Conservation (phyloP, 2,113 vertebrate species). For the Varanus salvator region DNA sequence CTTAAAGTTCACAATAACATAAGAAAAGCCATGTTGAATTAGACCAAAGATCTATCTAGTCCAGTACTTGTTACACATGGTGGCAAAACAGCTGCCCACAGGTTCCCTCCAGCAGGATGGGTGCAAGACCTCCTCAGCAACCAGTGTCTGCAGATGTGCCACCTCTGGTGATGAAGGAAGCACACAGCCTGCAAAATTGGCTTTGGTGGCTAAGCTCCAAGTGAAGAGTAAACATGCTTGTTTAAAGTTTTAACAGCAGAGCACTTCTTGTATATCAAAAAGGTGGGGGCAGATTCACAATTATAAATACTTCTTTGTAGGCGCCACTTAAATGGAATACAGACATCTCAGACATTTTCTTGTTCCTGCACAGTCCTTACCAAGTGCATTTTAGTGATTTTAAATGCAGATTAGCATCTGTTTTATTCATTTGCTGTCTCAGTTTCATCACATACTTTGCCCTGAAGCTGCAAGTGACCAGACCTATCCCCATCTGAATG, state of each 20-base stretch:
- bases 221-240: conserved; percentile 5
- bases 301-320: conserved; percentile 7
- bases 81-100: too few relatives aligned
- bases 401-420: conserved; percentile 29
- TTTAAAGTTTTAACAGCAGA: background rate
- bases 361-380: background rate
- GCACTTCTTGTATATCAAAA: background rate
- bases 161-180: too few relatives aligned
- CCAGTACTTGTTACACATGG: too few relatives aligned
- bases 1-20: background rate
- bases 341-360: background rate
- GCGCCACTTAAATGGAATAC: background rate
- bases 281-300: background rate
- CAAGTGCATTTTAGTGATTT: conserved; percentile 4
- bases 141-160: too few relatives aligned
- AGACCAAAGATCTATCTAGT: too few relatives aligned
- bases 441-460: conserved; percentile 19
- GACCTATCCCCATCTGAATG: background rate
- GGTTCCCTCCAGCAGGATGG: too few relatives aligned
- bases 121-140: too few relatives aligned
- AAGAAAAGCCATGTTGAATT: too few relatives aligned
- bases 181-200: background rate
- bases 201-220: background rate
- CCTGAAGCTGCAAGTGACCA: conserved; percentile 13
- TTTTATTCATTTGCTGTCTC: conserved; percentile 29